Conservation (phyloP, 2,113 vertebrate species). For the Alethe diademata region DNA sequence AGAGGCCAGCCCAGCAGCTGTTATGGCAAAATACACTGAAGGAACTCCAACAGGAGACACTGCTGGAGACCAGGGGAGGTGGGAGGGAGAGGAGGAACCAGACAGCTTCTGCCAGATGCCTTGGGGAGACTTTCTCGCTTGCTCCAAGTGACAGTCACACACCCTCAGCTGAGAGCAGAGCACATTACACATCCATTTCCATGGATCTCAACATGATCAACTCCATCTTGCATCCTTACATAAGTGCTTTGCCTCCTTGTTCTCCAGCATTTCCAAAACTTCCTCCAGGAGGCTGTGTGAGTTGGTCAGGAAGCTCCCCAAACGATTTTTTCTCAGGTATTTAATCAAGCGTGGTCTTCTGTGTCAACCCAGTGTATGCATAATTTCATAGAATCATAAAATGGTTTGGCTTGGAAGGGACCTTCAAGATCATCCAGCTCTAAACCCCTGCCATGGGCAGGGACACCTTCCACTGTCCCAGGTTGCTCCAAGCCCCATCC, state of each 20-base stretch:
- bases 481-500: background rate
- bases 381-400: background rate
- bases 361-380: background rate
- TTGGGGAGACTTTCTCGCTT: background rate
- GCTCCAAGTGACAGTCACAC: background rate
- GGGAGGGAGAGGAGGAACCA: background rate
- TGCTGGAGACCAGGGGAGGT: background rate
- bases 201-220: background rate
- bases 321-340: background rate
- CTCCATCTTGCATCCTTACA: background rate
- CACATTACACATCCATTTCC: background rate
- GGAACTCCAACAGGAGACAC: background rate
- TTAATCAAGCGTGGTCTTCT: background rate
- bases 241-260: background rate
- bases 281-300: background rate
- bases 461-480: fast-evolving
- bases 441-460: background rate
- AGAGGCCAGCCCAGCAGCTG: background rate
- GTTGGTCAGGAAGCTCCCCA: background rate
- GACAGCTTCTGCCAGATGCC: background rate
- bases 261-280: background rate
- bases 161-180: background rate
- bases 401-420: background rate
- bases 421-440: background rate
- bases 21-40: background rate